These are phyloP conservation scores for Bombus terrestris DNA, from an alignment of 1,140 invertebrate species.

Conservation along the genomic window DNA sequence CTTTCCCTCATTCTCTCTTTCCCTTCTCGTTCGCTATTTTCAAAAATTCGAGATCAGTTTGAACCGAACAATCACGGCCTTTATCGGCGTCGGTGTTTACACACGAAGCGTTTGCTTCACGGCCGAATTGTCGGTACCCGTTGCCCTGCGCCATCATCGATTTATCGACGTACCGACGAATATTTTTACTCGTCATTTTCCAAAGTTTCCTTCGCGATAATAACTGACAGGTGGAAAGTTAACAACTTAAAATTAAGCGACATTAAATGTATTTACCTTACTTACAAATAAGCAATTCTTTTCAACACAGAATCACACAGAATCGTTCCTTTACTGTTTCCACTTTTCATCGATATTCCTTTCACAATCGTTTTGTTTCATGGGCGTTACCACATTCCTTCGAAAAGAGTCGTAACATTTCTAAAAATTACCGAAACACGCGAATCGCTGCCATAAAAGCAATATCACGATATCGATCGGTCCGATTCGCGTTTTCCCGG, in stretches of 20 bases:
- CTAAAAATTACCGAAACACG: neutral
- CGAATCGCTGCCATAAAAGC: too few species aligned
- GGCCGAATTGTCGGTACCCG: neutral
- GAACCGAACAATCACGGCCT: neutral
- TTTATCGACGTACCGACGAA: neutral
- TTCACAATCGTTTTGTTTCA: too few species aligned
- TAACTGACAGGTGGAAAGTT: neutral
- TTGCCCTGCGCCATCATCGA: neutral
- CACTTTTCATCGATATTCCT: too few species aligned
- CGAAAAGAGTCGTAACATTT: neutral
- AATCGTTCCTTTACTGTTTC: too few species aligned
- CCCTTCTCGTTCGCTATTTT: neutral
- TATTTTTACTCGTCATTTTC: neutral
- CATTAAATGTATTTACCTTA: too few species aligned
- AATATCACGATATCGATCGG: neutral
- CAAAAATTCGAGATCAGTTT: constrained; percentile 34
- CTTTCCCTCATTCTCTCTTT: neutral
- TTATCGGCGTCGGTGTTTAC: constrained; percentile 26
- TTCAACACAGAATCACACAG: too few species aligned
- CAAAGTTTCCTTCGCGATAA: neutral
- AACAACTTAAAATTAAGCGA: too few species aligned
- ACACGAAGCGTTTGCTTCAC: constrained; percentile 13
- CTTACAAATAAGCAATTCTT: too few species aligned
- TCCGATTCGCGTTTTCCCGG: constrained; percentile 35
- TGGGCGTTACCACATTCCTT: neutral